Evolutionary conservation across 2,888 invertebrate species (phyloP).

Genomic region (Drosophila stalkeri): DNA sequence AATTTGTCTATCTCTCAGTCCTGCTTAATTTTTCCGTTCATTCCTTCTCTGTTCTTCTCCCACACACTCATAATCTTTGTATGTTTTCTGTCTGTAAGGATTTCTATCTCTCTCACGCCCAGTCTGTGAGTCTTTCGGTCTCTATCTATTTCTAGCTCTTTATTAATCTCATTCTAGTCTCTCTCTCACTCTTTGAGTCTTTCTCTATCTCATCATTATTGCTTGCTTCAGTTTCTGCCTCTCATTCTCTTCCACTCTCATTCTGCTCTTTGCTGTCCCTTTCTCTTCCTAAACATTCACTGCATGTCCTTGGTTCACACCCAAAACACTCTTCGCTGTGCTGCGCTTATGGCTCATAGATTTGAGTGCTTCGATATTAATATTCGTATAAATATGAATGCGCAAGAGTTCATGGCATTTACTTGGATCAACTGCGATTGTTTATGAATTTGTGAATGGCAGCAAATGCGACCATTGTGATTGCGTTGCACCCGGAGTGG

Average conservation of each 20-base stretch:
- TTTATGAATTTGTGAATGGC: not conserved
- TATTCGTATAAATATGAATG: conserved; percentile 26
- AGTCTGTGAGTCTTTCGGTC: not conserved
- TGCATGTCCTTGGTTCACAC: not conserved
- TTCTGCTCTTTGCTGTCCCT: not conserved
- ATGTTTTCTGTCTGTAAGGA: not conserved
- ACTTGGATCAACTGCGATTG: not conserved
- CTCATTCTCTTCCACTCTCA: not conserved
- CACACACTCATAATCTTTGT: not conserved
- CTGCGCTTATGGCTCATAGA: conserved; percentile 30
- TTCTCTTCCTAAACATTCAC: not conserved
- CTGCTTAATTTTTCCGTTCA: no score
- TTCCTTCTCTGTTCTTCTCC: no score
- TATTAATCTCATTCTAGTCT: not conserved
- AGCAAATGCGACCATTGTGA: not conserved
- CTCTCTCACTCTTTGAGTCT: not conserved
- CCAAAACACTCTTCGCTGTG: not conserved
- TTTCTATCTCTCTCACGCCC: not conserved
- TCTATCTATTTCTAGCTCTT: not conserved
- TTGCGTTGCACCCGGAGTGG: not conserved
- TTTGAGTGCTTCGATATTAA: conserved; percentile 35
- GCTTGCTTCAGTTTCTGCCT: not conserved
- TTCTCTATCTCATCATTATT: not conserved
- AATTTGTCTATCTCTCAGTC: no score
- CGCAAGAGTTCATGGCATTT: not conserved